Evolutionary conservation across 2,888 invertebrate species (phyloP).

Genomic region (Pterostichus niger): DNA sequence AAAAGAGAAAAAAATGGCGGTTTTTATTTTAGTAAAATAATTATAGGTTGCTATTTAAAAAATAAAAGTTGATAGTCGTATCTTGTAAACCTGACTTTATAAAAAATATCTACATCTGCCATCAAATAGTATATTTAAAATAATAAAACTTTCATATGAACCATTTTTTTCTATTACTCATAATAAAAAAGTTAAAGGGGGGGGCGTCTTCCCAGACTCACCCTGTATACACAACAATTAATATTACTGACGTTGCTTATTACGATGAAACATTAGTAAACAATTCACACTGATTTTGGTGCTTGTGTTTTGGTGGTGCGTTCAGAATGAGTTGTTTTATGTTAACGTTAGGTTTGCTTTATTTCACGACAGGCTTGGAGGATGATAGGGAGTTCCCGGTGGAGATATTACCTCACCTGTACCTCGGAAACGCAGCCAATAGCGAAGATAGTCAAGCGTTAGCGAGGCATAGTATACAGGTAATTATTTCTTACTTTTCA

Average conservation of each 20-base stretch:
- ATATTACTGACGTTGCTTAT: background rate
- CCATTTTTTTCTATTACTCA: no score
- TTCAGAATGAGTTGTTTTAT: conserved; percentile 40
- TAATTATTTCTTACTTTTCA: conserved; percentile 71
- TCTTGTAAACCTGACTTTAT: no score
- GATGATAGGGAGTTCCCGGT: conserved; percentile 92
- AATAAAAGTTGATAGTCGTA: no score
- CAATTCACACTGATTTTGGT: background rate
- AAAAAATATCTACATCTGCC: no score
- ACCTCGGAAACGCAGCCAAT: conserved; percentile 96
- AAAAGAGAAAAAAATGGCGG: no score
- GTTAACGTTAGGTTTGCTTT: conserved; percentile 67
- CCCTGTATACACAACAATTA: background rate
- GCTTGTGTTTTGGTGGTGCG: background rate
- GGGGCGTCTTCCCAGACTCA: no score
- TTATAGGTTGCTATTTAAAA: no score
- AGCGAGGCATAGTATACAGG: conserved; percentile 93
- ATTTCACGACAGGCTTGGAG: conserved; percentile 77
- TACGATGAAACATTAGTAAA: background rate
- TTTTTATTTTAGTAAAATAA: no score
- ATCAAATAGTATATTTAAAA: no score
- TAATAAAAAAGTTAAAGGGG: no score
- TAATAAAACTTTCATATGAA: no score
- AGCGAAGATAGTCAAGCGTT: conserved; percentile 94
- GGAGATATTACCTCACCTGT: conserved; percentile 95